Conservation (phyloP, 2,797 vertebrate species). For the Okamejei kenojei region DNA sequence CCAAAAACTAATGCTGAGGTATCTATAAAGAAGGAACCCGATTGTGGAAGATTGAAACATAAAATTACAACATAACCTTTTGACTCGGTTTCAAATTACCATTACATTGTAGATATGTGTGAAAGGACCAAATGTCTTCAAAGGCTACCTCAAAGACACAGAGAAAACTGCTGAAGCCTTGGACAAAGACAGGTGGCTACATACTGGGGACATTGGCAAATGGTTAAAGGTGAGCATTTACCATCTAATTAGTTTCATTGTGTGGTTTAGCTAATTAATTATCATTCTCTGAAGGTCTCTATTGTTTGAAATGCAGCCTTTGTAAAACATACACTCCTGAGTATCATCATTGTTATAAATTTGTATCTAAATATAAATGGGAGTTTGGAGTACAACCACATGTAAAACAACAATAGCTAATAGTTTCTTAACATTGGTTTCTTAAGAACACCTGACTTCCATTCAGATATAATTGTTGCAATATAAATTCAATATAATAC, state of each 20-base stretch:
- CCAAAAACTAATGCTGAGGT: not conserved
- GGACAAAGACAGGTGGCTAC: constrained; percentile 85
- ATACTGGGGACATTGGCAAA: constrained; percentile 91
- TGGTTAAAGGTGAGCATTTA: constrained; percentile 74
- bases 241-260: not conserved
- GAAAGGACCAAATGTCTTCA: constrained; percentile 94
- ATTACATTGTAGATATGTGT: constrained; percentile 78
- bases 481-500: not conserved
- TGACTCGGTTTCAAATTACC: not conserved
- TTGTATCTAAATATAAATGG: not conserved
- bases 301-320: not conserved
- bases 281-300: not conserved
- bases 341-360: not conserved
- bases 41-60: not conserved
- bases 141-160: constrained; percentile 91
- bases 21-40: not conserved
- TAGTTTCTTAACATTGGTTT: too few species aligned
- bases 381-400: not conserved
- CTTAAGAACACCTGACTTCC: not conserved
- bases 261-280: not conserved
- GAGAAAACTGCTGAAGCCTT: constrained; percentile 79
- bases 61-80: not conserved
- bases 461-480: not conserved
- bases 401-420: too few species aligned
- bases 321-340: not conserved